Evolutionary conservation across 2,113 vertebrate genomes (phyloP).

Genomic region (Heliornis fulica): DNA sequence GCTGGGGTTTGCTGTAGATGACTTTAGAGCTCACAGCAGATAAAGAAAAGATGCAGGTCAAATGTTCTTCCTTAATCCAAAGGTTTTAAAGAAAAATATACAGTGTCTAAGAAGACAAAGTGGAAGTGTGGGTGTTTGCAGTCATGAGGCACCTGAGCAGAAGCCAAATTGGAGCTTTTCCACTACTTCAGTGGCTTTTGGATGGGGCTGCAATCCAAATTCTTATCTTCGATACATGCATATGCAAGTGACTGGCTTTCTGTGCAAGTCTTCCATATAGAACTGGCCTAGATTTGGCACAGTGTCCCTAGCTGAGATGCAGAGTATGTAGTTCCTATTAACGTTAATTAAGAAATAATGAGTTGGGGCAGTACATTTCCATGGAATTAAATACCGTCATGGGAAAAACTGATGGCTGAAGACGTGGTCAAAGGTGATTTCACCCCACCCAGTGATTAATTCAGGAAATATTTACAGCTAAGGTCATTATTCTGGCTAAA

Average conservation of each 20-base stretch:
- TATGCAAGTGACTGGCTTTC: neutral
- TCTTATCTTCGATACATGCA: neutral
- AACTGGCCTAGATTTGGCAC: neutral
- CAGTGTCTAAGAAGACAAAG: neutral
- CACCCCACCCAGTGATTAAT: slow-evolving; percentile 21
- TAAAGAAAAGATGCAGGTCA: neutral
- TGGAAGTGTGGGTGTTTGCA: slow-evolving; percentile 3
- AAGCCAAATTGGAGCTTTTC: slow-evolving; percentile 3
- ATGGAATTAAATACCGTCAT: neutral
- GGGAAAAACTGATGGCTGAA: neutral
- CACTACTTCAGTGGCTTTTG: neutral
- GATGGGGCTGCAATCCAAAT: neutral
- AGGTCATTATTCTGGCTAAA: neutral
- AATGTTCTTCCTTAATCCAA: neutral
- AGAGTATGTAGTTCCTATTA: neutral
- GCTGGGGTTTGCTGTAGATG: neutral
- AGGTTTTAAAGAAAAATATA: neutral
- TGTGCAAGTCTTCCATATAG: neutral
- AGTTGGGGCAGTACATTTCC: neutral
- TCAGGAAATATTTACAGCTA: neutral
- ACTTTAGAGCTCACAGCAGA: neutral
- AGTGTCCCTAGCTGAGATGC: neutral
- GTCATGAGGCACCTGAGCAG: neutral
- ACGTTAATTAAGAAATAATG: slow-evolving; percentile 12
- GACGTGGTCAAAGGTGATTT: neutral